These are phyloP conservation scores for Hypomecis atomaria DNA, from an alignment of 2,888 invertebrate genomes.

Conservation along the genomic window DNA sequence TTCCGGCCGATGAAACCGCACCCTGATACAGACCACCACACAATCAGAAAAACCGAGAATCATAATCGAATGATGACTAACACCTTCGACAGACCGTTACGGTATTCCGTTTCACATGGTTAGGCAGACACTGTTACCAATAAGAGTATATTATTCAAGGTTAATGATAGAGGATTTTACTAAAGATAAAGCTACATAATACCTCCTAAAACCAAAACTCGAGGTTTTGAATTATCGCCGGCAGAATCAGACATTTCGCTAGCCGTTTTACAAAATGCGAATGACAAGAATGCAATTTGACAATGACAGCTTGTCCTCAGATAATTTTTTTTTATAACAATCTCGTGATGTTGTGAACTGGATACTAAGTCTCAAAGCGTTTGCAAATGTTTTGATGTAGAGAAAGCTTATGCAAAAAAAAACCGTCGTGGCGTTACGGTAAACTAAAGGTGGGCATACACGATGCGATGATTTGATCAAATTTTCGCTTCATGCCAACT, in stretches of 20 bases:
- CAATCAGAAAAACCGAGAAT: constrained; percentile 43
- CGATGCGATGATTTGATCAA: no score
- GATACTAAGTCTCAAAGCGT: no score
- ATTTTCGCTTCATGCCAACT: no score
- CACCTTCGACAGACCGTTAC: constrained; percentile 69
- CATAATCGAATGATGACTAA: constrained; percentile 72
- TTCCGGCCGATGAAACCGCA: constrained; percentile 97
- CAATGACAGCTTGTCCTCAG: constrained; percentile 17
- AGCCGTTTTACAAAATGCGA: constrained; percentile 59
- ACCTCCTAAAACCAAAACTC: constrained; percentile 81
- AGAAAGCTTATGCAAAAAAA: no score
- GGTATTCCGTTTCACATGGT: constrained; percentile 45
- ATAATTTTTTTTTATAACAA: no score
- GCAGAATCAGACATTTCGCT: constrained; percentile 75
- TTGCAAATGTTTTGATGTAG: no score
- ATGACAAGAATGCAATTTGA: constrained; percentile 46
- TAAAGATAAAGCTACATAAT: constrained; percentile 43
- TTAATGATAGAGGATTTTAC: constrained; percentile 8
- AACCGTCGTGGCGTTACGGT: no score
- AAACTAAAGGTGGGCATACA: no score
- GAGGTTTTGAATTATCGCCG: constrained; percentile 79
- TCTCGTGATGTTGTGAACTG: no score
- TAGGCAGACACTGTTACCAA: constrained; percentile 5
- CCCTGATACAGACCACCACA: constrained; percentile 84
- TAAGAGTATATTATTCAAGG: constrained; percentile 4